Percentiles rank a stretch among this genome's conserved stretches.
Conservation (phyloP, 2,113 vertebrate genomes). For the Paralichthys olivaceus region DNA sequence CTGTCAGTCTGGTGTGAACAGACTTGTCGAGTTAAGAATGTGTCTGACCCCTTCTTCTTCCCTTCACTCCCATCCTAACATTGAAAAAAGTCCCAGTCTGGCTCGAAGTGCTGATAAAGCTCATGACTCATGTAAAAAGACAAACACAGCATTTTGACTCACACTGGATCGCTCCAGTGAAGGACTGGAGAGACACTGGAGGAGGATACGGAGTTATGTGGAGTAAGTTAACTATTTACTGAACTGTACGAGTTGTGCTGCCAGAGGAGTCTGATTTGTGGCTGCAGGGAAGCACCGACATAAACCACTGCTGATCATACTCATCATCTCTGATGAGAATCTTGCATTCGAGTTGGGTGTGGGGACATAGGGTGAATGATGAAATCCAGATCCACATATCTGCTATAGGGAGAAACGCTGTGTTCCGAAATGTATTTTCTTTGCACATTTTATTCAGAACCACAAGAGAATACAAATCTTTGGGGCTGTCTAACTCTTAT, state of each 20-base stretch:
- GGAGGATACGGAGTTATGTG: not conserved
- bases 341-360: not conserved
- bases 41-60: constrained; percentile 9
- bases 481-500: not conserved
- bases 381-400: not conserved
- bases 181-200: not conserved
- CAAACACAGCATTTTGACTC: constrained; percentile 22
- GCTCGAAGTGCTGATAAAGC: constrained; percentile 52
- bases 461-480: not conserved
- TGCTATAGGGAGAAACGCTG: not conserved
- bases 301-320: constrained; percentile 5
- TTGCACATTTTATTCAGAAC: not conserved
- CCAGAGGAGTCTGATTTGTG: not conserved
- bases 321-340: constrained; percentile 1
- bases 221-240: constrained; percentile 15
- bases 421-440: not conserved
- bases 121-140: constrained; percentile 52
- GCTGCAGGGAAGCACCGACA: not conserved
- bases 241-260: not conserved
- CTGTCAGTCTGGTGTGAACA: constrained; percentile 45
- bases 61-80: not conserved
- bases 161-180: not conserved
- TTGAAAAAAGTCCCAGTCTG: constrained; percentile 30
- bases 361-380: not conserved
- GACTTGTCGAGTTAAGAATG: not conserved